Conservation (phyloP, 1,140 invertebrate genomes). For the Hetaerina americana region DNA sequence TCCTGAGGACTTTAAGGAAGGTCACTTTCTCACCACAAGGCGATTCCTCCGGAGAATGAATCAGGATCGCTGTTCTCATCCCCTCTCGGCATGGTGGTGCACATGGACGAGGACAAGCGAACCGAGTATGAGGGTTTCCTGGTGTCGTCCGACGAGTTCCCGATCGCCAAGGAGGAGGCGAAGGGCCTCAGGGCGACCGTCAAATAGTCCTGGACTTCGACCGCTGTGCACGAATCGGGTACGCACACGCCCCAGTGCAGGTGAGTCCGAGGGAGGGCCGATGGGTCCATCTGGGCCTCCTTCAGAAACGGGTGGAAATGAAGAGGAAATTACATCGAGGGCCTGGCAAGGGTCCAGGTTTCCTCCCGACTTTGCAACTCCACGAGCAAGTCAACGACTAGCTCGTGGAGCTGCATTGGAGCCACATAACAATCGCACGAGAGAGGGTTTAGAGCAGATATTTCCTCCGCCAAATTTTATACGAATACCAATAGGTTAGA, state of each 20-base stretch:
- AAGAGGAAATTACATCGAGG: too few relatives aligned
- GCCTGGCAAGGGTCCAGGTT: too few relatives aligned
- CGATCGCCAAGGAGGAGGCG: not conserved
- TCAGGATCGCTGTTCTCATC: not conserved
- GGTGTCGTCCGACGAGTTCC: not conserved
- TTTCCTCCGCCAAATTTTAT: too few relatives aligned
- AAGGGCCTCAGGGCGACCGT: not conserved
- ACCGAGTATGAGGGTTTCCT: not conserved
- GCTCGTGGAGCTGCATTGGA: too few relatives aligned
- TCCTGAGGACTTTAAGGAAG: too few relatives aligned
- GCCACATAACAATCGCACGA: too few relatives aligned
- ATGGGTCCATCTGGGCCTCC: not conserved
- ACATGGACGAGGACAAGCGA: not conserved
- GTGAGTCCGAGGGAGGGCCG: slow-evolving; percentile 24
- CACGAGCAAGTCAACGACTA: too few relatives aligned
- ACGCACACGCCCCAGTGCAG: slow-evolving; percentile 39
- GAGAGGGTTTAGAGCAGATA: too few relatives aligned
- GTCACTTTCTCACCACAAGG: not conserved
- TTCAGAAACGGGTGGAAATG: too few relatives aligned
- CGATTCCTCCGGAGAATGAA: not conserved
- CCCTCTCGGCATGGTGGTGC: too few relatives aligned
- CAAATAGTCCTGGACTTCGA: slow-evolving; percentile 29
- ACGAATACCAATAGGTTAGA: too few relatives aligned
- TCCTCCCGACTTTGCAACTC: too few relatives aligned
- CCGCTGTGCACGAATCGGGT: slow-evolving; percentile 32